A percentile compares a stretch with the other conserved stretches of the same genome.
Evolutionary conservation across 2,888 invertebrate species (phyloP).

Genomic region (Xestia sexstrigata): DNA sequence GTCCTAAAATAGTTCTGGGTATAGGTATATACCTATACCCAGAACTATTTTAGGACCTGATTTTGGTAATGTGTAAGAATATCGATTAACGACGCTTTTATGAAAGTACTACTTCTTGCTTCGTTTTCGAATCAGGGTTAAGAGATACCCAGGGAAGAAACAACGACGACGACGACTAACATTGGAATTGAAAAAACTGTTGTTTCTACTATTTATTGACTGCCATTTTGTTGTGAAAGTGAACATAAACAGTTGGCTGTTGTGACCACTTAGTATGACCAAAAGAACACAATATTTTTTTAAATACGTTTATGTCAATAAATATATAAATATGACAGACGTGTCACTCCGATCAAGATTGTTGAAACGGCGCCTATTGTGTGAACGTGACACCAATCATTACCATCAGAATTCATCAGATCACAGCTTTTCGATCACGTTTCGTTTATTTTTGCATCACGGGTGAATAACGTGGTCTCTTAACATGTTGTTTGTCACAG

Average conservation of each 20-base stretch:
- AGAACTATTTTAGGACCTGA: too few relatives aligned
- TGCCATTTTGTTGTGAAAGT: not conserved
- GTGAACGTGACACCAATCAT: conserved; percentile 65
- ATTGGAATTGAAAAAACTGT: not conserved
- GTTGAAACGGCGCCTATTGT: conserved; percentile 65
- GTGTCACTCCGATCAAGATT: conserved; percentile 63
- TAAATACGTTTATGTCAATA: not conserved
- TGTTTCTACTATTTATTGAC: not conserved
- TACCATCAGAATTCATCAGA: conserved; percentile 49
- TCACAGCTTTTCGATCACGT: conserved; percentile 61
- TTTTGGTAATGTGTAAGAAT: too few relatives aligned
- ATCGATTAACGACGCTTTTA: too few relatives aligned
- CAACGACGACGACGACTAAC: too few relatives aligned
- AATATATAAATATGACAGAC: conserved; percentile 62
- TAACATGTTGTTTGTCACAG: conserved; percentile 55
- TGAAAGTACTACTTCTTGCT: too few relatives aligned
- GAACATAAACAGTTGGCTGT: not conserved
- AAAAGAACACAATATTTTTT: not conserved
- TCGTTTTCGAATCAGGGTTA: too few relatives aligned
- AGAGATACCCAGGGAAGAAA: not conserved
- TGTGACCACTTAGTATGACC: conserved; percentile 8
- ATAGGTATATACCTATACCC: too few relatives aligned
- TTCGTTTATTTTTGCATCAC: conserved; percentile 60
- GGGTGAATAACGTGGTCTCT: conserved; percentile 57
- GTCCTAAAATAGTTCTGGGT: too few relatives aligned